Conservation (phyloP, 2,113 vertebrate species). For the Numida meleagris region DNA sequence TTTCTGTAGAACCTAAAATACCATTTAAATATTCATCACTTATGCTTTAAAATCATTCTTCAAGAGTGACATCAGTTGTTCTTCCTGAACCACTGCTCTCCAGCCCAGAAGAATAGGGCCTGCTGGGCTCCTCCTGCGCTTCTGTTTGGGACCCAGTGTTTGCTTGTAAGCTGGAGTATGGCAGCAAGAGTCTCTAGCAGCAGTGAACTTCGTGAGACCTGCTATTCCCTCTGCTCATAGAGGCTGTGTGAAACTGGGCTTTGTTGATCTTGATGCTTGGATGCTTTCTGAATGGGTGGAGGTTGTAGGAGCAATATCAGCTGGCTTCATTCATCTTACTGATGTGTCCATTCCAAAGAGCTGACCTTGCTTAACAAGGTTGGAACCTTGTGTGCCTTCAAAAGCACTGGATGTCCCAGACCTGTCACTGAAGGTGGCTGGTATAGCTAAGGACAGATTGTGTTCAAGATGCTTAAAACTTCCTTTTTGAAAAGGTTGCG, state of each 20-base stretch:
- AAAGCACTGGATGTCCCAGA: background rate
- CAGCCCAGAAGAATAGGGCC: background rate
- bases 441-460: background rate
- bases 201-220: background rate
- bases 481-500: background rate
- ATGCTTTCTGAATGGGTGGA: background rate
- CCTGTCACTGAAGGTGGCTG: background rate
- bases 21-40: background rate
- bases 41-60: accelerated
- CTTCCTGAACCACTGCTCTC: background rate
- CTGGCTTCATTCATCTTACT: background rate
- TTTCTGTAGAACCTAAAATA: background rate
- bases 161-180: background rate
- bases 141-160: accelerated
- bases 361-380: background rate
- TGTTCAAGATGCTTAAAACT: background rate
- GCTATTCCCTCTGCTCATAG: accelerated
- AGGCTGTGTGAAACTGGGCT: accelerated
- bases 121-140: background rate
- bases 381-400: background rate
- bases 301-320: background rate
- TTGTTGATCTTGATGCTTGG: background rate
- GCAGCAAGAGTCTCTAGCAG: background rate
- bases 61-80: accelerated
- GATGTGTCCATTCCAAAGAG: accelerated